Conservation (phyloP, 2,113 vertebrate species). For the Prinia subflava region DNA sequence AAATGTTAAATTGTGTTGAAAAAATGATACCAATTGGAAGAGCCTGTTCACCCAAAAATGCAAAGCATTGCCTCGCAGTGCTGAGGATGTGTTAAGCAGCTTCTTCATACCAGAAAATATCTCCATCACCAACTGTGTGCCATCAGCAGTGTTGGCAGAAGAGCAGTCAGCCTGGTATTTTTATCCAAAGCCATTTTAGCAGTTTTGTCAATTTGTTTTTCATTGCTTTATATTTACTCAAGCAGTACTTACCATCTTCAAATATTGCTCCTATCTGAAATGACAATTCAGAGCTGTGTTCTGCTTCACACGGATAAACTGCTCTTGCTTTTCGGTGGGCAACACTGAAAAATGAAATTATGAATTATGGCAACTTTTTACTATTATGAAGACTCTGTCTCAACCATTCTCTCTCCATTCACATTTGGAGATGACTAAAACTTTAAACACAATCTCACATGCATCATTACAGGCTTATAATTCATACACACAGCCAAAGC, state of each 20-base stretch:
- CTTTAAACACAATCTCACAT: background rate
- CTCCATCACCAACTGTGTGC: background rate
- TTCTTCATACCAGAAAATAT: background rate
- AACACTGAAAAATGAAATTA: constrained; percentile 75
- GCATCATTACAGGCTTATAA: background rate
- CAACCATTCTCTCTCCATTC: background rate
- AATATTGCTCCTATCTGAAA: constrained; percentile 96
- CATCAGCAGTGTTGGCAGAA: background rate
- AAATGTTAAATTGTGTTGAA: background rate
- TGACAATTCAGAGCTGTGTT: constrained; percentile 94
- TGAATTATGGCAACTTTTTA: background rate
- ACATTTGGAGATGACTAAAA: background rate
- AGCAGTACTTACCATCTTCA: constrained; percentile 88
- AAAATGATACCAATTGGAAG: background rate
- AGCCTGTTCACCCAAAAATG: background rate
- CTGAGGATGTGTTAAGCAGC: background rate
- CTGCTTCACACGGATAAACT: constrained; percentile 94
- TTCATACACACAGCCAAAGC: background rate
- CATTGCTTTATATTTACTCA: constrained; percentile 23
- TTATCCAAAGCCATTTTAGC: constrained; percentile 18
- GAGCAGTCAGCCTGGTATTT: background rate
- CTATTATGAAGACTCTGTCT: background rate
- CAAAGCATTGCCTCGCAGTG: background rate
- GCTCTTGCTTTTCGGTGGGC: constrained; percentile 87
- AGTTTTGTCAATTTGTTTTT: constrained; percentile 23